These are phyloP conservation scores for Xanthia togata DNA, from an alignment of 2,888 invertebrate genomes.

Conservation along the genomic window DNA sequence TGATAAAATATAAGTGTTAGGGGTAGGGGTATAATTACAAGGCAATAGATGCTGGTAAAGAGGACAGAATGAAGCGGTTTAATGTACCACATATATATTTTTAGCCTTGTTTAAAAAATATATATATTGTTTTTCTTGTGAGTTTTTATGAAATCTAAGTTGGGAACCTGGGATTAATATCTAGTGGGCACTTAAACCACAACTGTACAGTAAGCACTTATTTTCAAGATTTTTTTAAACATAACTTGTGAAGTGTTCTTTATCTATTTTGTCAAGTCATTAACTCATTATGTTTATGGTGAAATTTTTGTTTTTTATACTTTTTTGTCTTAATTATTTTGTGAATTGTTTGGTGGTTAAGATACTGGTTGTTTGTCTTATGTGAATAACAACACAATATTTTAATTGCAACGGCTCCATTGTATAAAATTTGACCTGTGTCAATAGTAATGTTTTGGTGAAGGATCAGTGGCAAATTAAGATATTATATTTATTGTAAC, in stretches of 20 bases:
- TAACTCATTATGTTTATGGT: conserved; percentile 27
- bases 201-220: conserved; percentile 6
- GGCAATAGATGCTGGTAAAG: background rate
- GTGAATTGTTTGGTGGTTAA: conserved; percentile 20
- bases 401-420: background rate
- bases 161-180: background rate
- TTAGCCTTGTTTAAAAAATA: background rate
- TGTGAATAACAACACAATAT: background rate
- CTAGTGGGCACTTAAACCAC: background rate
- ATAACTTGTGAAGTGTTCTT: background rate
- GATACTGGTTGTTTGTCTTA: conserved; percentile 8
- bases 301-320: background rate
- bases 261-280: conserved; percentile 4
- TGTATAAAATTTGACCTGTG: background rate
- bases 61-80: background rate
- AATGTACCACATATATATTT: background rate
- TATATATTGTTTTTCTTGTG: background rate
- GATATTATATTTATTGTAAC: conserved; percentile 6
- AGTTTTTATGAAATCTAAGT: conserved; percentile 10
- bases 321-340: conserved; percentile 15
- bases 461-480: conserved; percentile 35
- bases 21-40: background rate
- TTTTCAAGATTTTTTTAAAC: background rate
- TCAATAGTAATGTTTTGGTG: background rate
- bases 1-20: background rate